Base-by-base conservation (phyloP, 2,888 invertebrate species). In the Eilema sororculum region DNA sequence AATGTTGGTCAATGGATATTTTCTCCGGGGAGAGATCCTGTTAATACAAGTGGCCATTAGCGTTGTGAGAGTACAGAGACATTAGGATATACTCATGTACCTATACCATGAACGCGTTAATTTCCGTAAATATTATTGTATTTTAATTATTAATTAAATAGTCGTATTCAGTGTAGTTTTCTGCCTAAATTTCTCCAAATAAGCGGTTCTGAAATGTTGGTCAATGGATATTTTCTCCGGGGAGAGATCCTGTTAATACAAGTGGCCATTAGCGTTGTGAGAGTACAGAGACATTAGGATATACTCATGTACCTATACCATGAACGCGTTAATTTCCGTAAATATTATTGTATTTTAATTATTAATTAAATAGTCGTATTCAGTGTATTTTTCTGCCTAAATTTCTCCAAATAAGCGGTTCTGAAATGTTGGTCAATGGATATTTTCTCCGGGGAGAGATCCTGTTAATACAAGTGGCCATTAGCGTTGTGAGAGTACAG, bases 1-100 rank as follows among this genome's bases (percentile, higher is more conserved):
- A 64, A 25, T 52, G 25, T n/a, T 28, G 10, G 30, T 56, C 56
- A 52, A 52, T 30, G 64, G n/a, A 64, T 25, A 63, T 25, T 46
- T 46, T 46, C 46, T 63, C 41, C 12, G 2, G 46, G 28, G 63
- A 63, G 5, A 46, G 9, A 46, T 24, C 25, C 20, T 24, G 41
- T 28, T 6, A 10, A 63, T 22, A 22, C 20, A n/a, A 8, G 60
- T 33, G 33, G 20, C 33, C 30, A 61, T 33, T 33, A 33, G 30
- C 33, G 10, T 30, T 33, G 4, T 9, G 2, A 28, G 20, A 59
- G 13, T 37, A 13, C 37, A 13, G 37, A 37, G 13, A 2, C 37
- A 13, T 37, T 13, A 37, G 13, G 37, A 2, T 37, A 37, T 37
- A 3, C 3, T 37, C 37, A 13, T 3, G 37, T n/a, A n/a, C 1